These are phyloP conservation scores for Drosophila novamexicana DNA, from an alignment of 1,140 invertebrate genomes.

Conservation along the genomic window DNA sequence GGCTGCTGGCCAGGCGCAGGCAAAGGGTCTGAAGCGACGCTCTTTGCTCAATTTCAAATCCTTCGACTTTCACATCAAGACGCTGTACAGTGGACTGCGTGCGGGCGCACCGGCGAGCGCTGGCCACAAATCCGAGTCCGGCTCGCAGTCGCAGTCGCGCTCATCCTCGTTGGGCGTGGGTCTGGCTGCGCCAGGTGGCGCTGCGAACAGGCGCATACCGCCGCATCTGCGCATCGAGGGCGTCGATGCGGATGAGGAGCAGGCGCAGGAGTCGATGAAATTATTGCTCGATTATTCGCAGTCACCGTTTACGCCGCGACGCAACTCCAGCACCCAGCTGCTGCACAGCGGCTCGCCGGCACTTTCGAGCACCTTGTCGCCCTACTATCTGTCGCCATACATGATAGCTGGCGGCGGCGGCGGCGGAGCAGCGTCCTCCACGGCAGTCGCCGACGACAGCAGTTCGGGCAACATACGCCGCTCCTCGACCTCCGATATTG, in stretches of 20 bases:
- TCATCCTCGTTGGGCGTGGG: constrained; percentile 36
- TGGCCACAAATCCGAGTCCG: constrained; percentile 16
- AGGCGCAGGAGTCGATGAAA: constrained; percentile 21
- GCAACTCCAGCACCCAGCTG: constrained; percentile 60
- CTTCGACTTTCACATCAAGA: constrained; percentile 80
- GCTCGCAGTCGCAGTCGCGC: constrained; percentile 33
- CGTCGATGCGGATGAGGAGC: constrained; percentile 65
- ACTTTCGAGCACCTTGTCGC: constrained; percentile 37
- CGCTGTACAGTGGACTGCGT: constrained; percentile 73
- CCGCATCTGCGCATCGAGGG: constrained; percentile 78
- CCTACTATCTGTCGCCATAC: constrained; percentile 63
- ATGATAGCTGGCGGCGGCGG: constrained; percentile 23
- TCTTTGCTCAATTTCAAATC: constrained; percentile 82
- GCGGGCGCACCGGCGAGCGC: neutral
- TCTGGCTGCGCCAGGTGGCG: constrained; percentile 7
- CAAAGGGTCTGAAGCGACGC: constrained; percentile 59
- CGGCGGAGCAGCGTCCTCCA: constrained; percentile 11
- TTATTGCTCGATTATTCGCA: constrained; percentile 64
- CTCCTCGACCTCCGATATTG: constrained; percentile 79
- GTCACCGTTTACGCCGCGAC: constrained; percentile 61
- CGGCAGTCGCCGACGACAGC: constrained; percentile 23
- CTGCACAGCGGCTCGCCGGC: constrained; percentile 43
- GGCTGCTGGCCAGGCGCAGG: neutral
- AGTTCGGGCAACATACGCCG: constrained; percentile 58
- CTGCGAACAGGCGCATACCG: constrained; percentile 31